Base-by-base conservation (phyloP, 2,113 vertebrate species). In the Jacana jacana region DNA sequence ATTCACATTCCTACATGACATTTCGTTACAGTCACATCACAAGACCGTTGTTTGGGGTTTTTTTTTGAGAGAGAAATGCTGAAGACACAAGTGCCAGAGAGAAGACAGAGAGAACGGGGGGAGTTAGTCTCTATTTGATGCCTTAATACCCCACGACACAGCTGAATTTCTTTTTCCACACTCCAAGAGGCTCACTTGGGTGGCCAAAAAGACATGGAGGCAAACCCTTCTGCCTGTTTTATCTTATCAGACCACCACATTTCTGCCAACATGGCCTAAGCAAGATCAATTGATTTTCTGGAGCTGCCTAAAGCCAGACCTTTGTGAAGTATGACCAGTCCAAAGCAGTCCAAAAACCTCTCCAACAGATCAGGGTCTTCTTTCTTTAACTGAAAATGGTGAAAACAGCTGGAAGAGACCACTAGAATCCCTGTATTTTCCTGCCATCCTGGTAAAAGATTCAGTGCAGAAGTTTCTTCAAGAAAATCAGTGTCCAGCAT, bases 51-150 rank as follows among this genome's bases (percentile, higher is more conserved):
- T n/a, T n/a, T n/a, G n/a, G n/a, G n/a, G n/a, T n/a, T n/a, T n/a
- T n/a, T n/a, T n/a, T n/a, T n/a, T n/a, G n/a, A n/a, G 18, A 65
- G 39, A 57, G 27, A 61, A 66, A 54, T 7, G 57, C 13, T 52
- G 33, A 55, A 48, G 52, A 44, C 49, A 18, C 11, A n/a, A 31
- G 46, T 22, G 8, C 15, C 39, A 44, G 61, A 42, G 39, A 54
- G 5, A 61, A 71, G 11, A 20, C 0, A 30, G 44, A 58, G 44
- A 31, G 65, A 80, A 48, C 0, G 3, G 1, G 8, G 10, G 30
- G 22, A 69, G 8, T 40, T 31, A 8, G 37, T 14, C 37, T 64
- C 0, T 31, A 39, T 76, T 87, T 77, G 46, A 42, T 31, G 28
- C 30, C 55, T 63, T 23, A 37, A 52, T 25, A 42, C 15, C 24